phyloP scores from a whole-genome alignment of 2,888 invertebrate genomes.

The Athripsodes cinereus region DNA sequence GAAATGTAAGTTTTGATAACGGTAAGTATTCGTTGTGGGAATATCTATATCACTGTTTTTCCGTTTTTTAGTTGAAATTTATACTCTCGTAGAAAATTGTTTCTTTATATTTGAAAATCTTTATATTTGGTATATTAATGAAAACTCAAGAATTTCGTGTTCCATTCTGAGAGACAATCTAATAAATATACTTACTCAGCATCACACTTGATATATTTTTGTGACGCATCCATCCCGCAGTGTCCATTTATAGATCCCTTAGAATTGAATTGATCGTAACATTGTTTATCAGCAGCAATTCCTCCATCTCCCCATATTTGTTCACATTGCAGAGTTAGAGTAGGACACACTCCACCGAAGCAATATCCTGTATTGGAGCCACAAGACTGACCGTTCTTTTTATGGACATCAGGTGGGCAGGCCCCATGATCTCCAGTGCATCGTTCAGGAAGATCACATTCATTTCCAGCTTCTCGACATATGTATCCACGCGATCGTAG shows the following conservation, averaged over 20 bases:
- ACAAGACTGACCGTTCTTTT: slow-evolving; percentile 90
- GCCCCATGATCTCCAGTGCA: slow-evolving; percentile 86
- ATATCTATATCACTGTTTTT: too few relatives aligned
- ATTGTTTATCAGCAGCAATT: slow-evolving; percentile 74
- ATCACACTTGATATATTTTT: slow-evolving; percentile 80
- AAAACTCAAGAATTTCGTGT: too few relatives aligned
- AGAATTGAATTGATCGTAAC: slow-evolving; percentile 92
- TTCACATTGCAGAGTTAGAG: slow-evolving; percentile 81
- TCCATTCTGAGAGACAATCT: too few relatives aligned
- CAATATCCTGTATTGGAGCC: slow-evolving; percentile 72
- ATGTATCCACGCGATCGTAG: slow-evolving; percentile 67
- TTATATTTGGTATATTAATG: too few relatives aligned
- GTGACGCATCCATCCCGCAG: slow-evolving; percentile 76
- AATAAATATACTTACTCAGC: slow-evolving; percentile 80
- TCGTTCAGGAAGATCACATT: slow-evolving; percentile 93
- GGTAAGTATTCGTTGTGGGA: too few relatives aligned
- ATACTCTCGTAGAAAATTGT: too few relatives aligned
- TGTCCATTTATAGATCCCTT: slow-evolving; percentile 94
- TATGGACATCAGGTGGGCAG: slow-evolving; percentile 85
- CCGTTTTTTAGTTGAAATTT: too few relatives aligned
- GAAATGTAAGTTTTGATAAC: too few relatives aligned
- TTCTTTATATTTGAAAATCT: too few relatives aligned
- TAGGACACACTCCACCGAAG: slow-evolving; percentile 88
- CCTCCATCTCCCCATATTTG: slow-evolving; percentile 91
- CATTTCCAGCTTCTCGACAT: slow-evolving; percentile 82